Conservation (phyloP, 2,888 invertebrate species). For the Leptopilina drosophilae region DNA sequence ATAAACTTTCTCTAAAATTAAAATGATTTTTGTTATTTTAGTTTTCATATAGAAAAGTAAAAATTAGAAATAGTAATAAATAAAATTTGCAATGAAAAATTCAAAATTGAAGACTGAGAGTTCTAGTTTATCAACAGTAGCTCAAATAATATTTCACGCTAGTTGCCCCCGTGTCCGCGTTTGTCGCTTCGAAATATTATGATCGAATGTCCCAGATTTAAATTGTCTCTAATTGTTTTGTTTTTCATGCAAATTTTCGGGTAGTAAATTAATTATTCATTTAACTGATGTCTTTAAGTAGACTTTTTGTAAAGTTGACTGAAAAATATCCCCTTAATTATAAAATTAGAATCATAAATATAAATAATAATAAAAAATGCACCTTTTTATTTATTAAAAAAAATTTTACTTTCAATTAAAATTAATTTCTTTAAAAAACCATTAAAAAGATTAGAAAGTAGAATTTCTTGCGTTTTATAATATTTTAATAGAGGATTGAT, state of each 20-base stretch:
- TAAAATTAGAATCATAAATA: too few species aligned
- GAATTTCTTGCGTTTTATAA: too few species aligned
- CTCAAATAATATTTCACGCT: constrained; percentile 32
- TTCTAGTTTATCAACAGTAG: constrained; percentile 51
- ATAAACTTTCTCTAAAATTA: not conserved
- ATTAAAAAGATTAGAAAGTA: too few species aligned
- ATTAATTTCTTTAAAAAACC: too few species aligned
- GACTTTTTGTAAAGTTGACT: not conserved
- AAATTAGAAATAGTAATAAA: too few species aligned
- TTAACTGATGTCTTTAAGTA: constrained; percentile 1
- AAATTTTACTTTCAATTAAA: too few species aligned
- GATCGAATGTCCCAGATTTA: constrained; percentile 62
- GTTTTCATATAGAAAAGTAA: too few species aligned
- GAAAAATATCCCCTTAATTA: not conserved
- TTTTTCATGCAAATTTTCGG: constrained; percentile 56
- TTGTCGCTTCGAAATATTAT: constrained; percentile 44
- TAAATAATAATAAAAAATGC: too few species aligned
- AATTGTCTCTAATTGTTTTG: constrained; percentile 61
- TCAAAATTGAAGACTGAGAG: not conserved
- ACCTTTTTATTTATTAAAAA: too few species aligned
- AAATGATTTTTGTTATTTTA: too few species aligned
- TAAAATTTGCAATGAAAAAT: too few species aligned
- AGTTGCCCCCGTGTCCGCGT: constrained; percentile 1
- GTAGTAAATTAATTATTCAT: constrained; percentile 2
- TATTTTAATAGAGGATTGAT: too few species aligned